A percentile compares a stretch with the other conserved stretches of the same genome.
These are phyloP conservation scores for Oncorhynchus keta DNA, from an alignment of 2,113 vertebrate genomes.

Conservation along the genomic window DNA sequence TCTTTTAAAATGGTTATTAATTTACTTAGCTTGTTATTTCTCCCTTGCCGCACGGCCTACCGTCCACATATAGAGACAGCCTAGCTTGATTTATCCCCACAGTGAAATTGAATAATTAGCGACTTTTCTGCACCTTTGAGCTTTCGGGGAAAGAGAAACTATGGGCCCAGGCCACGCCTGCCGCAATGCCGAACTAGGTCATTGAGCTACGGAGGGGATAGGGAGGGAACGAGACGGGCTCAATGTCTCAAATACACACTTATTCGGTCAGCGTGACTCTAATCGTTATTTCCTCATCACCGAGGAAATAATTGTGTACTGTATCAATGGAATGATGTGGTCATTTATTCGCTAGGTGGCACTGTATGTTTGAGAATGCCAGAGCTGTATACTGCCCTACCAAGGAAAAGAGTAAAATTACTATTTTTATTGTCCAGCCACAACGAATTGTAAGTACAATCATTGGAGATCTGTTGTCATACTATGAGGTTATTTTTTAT, in stretches of 20 bases:
- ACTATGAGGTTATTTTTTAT: too few relatives aligned
- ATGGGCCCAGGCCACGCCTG: not conserved
- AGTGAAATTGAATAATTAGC: conserved; percentile 62
- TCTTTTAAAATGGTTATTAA: conserved; percentile 46
- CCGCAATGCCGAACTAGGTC: conserved; percentile 44
- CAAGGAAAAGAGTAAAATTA: too few relatives aligned
- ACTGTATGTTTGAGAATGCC: conserved; percentile 7
- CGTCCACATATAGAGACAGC: conserved; percentile 6
- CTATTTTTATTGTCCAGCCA: too few relatives aligned
- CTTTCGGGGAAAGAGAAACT: conserved; percentile 6
- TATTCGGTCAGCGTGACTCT: conserved; percentile 48
- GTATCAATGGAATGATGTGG: conserved; percentile 10
- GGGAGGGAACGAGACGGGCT: conserved; percentile 35
- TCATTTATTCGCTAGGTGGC: conserved; percentile 41
- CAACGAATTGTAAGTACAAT: too few relatives aligned
- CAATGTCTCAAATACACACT: conserved; percentile 45
- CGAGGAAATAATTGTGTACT: conserved; percentile 7
- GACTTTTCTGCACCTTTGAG: conserved; percentile 50
- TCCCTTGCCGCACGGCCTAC: conserved; percentile 21
- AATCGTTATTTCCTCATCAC: conserved; percentile 32
- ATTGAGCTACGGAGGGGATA: conserved; percentile 43
- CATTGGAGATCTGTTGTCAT: too few relatives aligned
- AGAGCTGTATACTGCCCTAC: not conserved
- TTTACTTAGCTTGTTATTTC: conserved; percentile 32
- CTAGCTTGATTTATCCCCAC: conserved; percentile 12